Evolutionary conservation across 2,888 invertebrate genomes (phyloP), one percentile per base, ranked within the genome.

Genomic region (Lithophane leautieri): DNA sequence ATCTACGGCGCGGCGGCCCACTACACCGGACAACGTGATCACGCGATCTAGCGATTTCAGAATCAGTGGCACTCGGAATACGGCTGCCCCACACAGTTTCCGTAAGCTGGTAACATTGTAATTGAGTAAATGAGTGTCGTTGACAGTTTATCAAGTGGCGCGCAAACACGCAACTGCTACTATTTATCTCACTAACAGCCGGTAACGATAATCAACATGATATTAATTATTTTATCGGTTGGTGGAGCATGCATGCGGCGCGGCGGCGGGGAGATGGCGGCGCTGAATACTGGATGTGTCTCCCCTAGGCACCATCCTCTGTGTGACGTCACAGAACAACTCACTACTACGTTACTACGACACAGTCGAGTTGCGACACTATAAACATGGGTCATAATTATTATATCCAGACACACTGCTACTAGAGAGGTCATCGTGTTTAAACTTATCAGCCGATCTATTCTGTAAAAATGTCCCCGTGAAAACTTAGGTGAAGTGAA

Each of bases 111-210:
- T 60, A 67, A 40, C 19, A 50, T 25, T 68, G 58, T 50, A 60
- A 68, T 50, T 60, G 22, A 60, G 40, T 67, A 40, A 56, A 60
- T 60, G 68, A 73, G 68, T 73, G 25, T 73, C 14, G 50, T 73
- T 60, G 60, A 60, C 40, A 73, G 60, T 28, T 40, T 50, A 50
- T 42, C 12, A 22, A 42, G 22, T 50, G 42, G 60, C 40, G 25
- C 40, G n/a, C 16, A n/a, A 16, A n/a, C 42, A 25, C 9, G n/a
- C n/a, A 3, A 11, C 62, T 25, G 62, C 42, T 42, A n/a, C 28
- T 50, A 61, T 73, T 68, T 19, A n/a, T 42, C 60, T 42, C 28
- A 68, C 67, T 61, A 69, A 68, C 69, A 16, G 50, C 52, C 28
- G 14, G 19, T 50, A n/a, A 19, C 52, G 40, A 68, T 73, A 68